Evolutionary conservation across 2,797 vertebrate genomes (phyloP).

Genomic region (Phrynocephalus vlangalii): DNA sequence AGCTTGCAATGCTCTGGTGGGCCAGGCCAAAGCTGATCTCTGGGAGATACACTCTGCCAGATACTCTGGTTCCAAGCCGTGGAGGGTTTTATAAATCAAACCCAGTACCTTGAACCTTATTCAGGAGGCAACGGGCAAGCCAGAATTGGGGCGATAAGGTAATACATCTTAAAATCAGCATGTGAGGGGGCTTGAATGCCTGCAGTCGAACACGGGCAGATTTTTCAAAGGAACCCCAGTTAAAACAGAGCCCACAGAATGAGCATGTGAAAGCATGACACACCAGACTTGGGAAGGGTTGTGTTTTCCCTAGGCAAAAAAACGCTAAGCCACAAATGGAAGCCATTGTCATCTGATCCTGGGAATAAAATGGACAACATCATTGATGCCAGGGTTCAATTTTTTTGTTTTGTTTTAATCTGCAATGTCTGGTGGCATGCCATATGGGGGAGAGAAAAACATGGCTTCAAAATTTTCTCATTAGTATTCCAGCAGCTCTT

Average conservation of each 20-base stretch:
- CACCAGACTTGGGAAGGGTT: no score
- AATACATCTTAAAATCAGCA: background rate
- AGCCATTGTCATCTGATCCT: background rate
- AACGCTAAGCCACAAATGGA: background rate
- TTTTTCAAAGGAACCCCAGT: background rate
- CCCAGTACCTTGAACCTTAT: no score
- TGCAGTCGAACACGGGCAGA: no score
- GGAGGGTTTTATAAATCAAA: no score
- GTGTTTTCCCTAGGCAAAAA: background rate
- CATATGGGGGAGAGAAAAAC: background rate
- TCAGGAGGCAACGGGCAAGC: no score
- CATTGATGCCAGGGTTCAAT: background rate
- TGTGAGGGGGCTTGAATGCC: background rate
- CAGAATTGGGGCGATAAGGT: background rate
- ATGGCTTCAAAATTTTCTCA: background rate
- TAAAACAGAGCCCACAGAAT: background rate
- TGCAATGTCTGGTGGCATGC: background rate
- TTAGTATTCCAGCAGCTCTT: background rate
- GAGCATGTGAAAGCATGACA: background rate
- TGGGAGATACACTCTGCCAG: no score
- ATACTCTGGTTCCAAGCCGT: no score
- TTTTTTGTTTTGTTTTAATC: background rate
- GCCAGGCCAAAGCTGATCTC: no score
- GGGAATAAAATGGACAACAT: background rate
- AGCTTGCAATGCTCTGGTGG: no score